Percentiles rank a stretch among this genome's conserved stretches.
These are phyloP conservation scores for Caerostris extrusa DNA, from an alignment of 1,140 invertebrate species.

Conservation along the genomic window DNA sequence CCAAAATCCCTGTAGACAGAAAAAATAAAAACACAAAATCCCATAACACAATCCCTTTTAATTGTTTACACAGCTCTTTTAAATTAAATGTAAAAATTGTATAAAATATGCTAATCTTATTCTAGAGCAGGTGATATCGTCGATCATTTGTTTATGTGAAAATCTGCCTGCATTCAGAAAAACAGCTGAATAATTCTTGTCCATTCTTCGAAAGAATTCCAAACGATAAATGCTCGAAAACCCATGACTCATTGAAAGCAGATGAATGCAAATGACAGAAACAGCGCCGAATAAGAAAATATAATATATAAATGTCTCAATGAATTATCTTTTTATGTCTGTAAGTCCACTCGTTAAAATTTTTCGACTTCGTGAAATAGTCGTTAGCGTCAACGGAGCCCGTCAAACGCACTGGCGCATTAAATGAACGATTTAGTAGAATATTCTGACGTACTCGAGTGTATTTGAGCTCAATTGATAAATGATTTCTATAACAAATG, in stretches of 20 bases:
- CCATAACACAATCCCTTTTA: not conserved
- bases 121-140: not conserved
- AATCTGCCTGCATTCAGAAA: not conserved
- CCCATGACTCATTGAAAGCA: not conserved
- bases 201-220: slow-evolving; percentile 13
- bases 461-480: not conserved
- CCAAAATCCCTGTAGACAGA: too few species aligned
- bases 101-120: not conserved
- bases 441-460: not conserved
- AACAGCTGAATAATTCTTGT: slow-evolving; percentile 14
- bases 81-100: not conserved
- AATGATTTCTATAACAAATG: not conserved
- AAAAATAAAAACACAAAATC: too few species aligned
- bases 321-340: not conserved
- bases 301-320: slow-evolving; percentile 4
- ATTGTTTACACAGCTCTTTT: not conserved
- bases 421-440: not conserved
- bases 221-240: not conserved
- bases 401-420: not conserved
- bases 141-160: not conserved
- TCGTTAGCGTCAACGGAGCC: not conserved
- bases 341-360: not conserved
- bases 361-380: not conserved
- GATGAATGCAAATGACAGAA: slow-evolving; percentile 10
- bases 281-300: not conserved